A percentile compares a stretch with the other conserved stretches of the same genome.
Conservation (phyloP, 2,888 invertebrate species). For the Drosophila eohydei region DNA sequence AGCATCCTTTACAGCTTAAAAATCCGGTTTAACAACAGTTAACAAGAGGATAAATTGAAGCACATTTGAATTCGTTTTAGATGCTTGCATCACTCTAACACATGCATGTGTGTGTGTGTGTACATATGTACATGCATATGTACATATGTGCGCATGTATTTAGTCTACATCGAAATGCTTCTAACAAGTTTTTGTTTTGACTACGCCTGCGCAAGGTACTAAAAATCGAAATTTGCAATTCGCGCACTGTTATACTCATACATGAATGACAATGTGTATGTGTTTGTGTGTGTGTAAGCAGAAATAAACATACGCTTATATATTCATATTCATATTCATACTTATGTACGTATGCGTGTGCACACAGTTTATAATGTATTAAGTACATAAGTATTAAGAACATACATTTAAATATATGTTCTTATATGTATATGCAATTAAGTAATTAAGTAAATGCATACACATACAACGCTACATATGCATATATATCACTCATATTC, state of each 20-base stretch:
- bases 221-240: constrained; percentile 10
- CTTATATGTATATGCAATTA: not conserved
- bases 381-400: not conserved
- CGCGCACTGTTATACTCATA: constrained; percentile 3
- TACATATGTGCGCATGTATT: not conserved
- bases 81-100: not conserved
- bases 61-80: not conserved
- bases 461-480: not conserved
- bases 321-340: not conserved
- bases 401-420: not conserved
- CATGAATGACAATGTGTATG: not conserved
- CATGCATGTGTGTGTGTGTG: not conserved
- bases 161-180: not conserved
- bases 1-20: not conserved
- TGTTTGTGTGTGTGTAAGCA: not conserved
- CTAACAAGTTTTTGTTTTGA: constrained; percentile 11
- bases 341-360: not conserved
- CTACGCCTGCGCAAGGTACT: constrained; percentile 16
- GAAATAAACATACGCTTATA: not conserved
- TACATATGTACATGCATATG: not conserved
- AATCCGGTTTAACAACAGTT: not conserved
- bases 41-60: not conserved
- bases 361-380: not conserved
- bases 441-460: not conserved
- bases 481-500: not conserved